Evolutionary conservation across 2,888 invertebrate species (phyloP).

Genomic region (Callyntrura guangdongensis): DNA sequence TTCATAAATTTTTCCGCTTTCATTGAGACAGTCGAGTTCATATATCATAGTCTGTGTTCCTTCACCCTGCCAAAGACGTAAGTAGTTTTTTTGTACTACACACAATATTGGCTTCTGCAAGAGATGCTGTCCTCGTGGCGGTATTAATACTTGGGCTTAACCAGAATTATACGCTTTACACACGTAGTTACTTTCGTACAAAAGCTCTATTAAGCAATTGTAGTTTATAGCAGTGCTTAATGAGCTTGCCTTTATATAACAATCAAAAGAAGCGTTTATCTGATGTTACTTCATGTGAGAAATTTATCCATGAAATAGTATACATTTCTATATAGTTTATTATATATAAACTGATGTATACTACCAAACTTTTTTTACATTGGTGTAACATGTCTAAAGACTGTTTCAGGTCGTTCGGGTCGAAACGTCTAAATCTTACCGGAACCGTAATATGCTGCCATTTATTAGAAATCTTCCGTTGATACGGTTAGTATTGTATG

Average conservation of each 20-base stretch:
- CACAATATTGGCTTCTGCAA: not conserved
- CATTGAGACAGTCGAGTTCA: conserved; percentile 68
- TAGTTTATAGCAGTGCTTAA: not conserved
- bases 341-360: too few relatives aligned
- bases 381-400: not conserved
- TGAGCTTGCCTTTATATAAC: conserved; percentile 8
- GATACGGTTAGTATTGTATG: not conserved
- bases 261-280: conserved; percentile 43
- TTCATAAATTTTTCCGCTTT: conserved; percentile 73
- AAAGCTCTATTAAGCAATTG: conserved; percentile 22
- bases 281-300: conserved; percentile 35
- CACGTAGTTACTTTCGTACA: conserved; percentile 10
- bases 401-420: not conserved
- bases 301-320: conserved; percentile 15
- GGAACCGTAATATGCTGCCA: not conserved
- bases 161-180: conserved; percentile 10
- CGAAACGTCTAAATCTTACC: not conserved
- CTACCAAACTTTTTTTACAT: not conserved
- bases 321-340: not conserved
- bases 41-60: conserved; percentile 62
- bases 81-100: conserved; percentile 25
- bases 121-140: not conserved
- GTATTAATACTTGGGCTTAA: conserved; percentile 26
- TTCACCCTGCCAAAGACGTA: conserved; percentile 28
- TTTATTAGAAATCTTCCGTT: not conserved